phyloP scores from a whole-genome alignment of 2,888 invertebrate species.

The Charanyca ferruginea region DNA sequence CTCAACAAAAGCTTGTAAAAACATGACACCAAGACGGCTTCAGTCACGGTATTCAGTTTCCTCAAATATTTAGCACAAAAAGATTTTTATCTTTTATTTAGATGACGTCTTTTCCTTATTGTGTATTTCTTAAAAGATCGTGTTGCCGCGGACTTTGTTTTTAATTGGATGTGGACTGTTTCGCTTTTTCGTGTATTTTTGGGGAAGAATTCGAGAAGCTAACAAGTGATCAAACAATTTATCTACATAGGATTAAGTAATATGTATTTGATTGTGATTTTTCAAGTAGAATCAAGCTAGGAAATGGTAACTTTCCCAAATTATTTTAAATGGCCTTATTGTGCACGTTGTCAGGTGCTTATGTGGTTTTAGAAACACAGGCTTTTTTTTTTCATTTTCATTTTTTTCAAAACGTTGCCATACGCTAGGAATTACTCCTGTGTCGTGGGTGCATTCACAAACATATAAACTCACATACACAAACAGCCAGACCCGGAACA shows the following conservation, averaged over 20 bases:
- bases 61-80: constrained; percentile 30
- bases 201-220: constrained; percentile 4
- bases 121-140: constrained; percentile 45
- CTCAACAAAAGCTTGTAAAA: constrained; percentile 11
- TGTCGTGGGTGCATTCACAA: too few species aligned
- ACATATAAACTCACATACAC: too few species aligned
- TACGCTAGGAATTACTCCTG: too few species aligned
- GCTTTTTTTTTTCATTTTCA: too few species aligned
- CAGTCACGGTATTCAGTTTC: constrained; percentile 24
- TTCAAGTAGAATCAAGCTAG: not conserved
- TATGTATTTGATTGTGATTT: not conserved
- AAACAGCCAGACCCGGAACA: too few species aligned
- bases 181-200: constrained; percentile 4
- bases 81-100: constrained; percentile 51
- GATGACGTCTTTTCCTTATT: constrained; percentile 54
- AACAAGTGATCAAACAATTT: too few species aligned
- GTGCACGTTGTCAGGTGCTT: too few species aligned
- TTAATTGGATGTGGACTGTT: constrained; percentile 53
- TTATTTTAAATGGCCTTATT: too few species aligned
- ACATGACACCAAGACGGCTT: constrained; percentile 1
- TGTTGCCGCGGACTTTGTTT: constrained; percentile 20
- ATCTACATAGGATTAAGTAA: too few species aligned
- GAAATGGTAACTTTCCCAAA: too few species aligned
- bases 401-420: too few species aligned
- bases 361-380: too few species aligned